phyloP scores from a whole-genome alignment of 1,140 invertebrate genomes.

The Micrasema longulum region DNA sequence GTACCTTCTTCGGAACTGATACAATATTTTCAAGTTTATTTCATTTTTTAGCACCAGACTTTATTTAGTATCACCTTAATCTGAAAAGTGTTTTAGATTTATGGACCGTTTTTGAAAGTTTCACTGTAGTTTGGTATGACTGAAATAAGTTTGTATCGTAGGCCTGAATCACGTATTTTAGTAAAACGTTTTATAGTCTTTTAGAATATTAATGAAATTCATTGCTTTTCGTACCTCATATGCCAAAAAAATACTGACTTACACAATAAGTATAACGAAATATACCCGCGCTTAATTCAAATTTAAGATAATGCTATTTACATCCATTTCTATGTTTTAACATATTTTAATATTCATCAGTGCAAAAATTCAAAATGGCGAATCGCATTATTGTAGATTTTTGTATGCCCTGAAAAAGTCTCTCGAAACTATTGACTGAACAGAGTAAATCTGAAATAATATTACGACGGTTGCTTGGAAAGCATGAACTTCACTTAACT shows the following conservation, averaged over 20 bases:
- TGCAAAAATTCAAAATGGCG: constrained; percentile 26
- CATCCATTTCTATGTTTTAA: constrained; percentile 17
- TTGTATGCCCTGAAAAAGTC: constrained; percentile 9
- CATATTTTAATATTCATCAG: constrained; percentile 13
- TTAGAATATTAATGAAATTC: too few relatives aligned
- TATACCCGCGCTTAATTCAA: not conserved
- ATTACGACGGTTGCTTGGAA: too few relatives aligned
- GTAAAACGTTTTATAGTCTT: too few relatives aligned
- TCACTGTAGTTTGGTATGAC: not conserved
- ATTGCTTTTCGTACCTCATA: too few relatives aligned
- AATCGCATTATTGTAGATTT: not conserved
- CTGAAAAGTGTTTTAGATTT: constrained; percentile 1
- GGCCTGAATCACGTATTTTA: too few relatives aligned
- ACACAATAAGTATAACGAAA: too few relatives aligned
- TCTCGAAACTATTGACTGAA: too few relatives aligned
- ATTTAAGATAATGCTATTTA: not conserved
- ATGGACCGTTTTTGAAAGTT: not conserved
- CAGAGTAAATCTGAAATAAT: too few relatives aligned
- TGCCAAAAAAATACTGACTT: too few relatives aligned
- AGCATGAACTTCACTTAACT: constrained; percentile 21
- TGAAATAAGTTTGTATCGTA: too few relatives aligned
- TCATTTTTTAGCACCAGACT: not conserved
- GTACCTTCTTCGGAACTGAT: constrained; percentile 10
- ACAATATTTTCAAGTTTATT: constrained; percentile 24
- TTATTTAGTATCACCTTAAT: constrained; percentile 12